Base-by-base conservation (phyloP, 2,113 vertebrate species). In the Nesoenas mayeri region DNA sequence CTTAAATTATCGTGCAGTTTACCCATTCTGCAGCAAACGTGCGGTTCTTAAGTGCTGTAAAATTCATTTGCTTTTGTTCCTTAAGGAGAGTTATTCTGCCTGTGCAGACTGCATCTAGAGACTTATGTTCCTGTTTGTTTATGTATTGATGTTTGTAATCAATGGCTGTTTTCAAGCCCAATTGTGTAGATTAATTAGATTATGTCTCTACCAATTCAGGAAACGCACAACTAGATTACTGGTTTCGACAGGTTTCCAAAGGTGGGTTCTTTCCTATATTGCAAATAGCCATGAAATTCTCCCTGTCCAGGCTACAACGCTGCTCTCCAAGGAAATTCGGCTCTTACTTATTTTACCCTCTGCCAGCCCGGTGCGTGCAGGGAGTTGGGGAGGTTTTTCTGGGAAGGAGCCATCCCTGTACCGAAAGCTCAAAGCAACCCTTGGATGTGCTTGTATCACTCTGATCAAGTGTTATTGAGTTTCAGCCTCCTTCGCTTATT, bases 101-200 rank as follows among this genome's bases (percentile, higher is more conserved):
- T 91, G 29, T 88, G 38, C 53, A 73, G 82, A 74, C 71, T 61
- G 79, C 80, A 91, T 65, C 65, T 70, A 40, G 47, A 89, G 86
- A 70, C 85, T 91, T 95, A 44, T 70, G 60, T 94, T 69, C 34
- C 36, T 1, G 0, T 91, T 93, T 89, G 71, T 89, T 93, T 96
- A 72, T 79, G 13, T 95, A 34, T 91, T 82, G 71, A 81, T 95
- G 34, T 85, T 95, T 14, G 18, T 88, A 96, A 96, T 97, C 36
- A 8, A 47, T 94, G 40, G 10, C 75, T 48, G 80, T 85, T 97
- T 96, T 97, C 92, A 95, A 64, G 92, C 54, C 94, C 79, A 90
- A 0, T 96, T 95, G 80, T 56, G 14, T 87, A 81, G 93, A 90
- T 88, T 89, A 93, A 97, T 97, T 96, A 89, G 67, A n/a, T 79